Evolutionary conservation across 2,797 vertebrate genomes (phyloP).

Genomic region (Moxostoma hubbsi): DNA sequence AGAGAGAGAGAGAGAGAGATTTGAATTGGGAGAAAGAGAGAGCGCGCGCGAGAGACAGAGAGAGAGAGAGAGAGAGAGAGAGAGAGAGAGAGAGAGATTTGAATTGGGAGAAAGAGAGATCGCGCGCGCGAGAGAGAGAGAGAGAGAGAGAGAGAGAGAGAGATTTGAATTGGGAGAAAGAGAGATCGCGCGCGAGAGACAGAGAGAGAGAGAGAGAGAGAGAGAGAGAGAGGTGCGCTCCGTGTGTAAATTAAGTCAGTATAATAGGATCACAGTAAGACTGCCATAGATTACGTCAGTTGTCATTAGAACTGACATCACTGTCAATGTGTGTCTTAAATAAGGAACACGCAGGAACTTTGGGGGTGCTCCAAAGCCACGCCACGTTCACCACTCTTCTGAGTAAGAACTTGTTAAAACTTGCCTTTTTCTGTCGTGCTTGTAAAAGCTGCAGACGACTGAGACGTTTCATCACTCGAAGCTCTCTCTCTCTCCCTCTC

Average conservation of each 20-base stretch:
- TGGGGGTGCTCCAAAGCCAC: not conserved
- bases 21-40: not conserved
- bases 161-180: not conserved
- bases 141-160: too few relatives aligned
- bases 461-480: not conserved
- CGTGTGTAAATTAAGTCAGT: slow-evolving; percentile 18
- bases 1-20: not conserved
- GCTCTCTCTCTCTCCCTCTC: not conserved
- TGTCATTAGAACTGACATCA: slow-evolving; percentile 12
- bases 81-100: not conserved
- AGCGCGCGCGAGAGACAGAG: not conserved
- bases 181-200: not conserved
- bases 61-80: not conserved
- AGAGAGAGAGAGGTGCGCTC: slow-evolving; percentile 21
- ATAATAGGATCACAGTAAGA: slow-evolving; percentile 35
- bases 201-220: not conserved
- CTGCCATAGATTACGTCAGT: slow-evolving; percentile 20
- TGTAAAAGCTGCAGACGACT: not conserved
- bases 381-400: not conserved
- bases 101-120: not conserved
- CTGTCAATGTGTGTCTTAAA: not conserved
- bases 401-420: not conserved
- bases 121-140: not conserved
- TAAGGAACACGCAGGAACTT: not conserved
- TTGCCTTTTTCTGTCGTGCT: not conserved